Conservation (phyloP, 2,888 invertebrate genomes). For the Drosophila macrothrix region DNA sequence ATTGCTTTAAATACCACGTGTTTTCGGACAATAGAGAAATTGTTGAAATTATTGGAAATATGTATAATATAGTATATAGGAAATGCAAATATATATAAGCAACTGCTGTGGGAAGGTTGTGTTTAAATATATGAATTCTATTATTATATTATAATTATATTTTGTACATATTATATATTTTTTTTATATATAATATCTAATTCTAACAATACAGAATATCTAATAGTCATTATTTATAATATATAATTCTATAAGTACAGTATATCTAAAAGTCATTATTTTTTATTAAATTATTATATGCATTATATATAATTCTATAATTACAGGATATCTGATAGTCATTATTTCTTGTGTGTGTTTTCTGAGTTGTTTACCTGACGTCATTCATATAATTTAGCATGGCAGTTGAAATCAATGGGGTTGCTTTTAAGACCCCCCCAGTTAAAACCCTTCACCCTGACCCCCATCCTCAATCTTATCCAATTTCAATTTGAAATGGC, state of each 20-base stretch:
- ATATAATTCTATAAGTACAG: neutral
- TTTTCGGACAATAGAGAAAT: neutral
- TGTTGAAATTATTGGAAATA: neutral
- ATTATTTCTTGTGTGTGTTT: neutral
- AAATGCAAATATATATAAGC: neutral
- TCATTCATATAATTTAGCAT: slow-evolving; percentile 1
- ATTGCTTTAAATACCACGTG: neutral
- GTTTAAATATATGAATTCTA: neutral
- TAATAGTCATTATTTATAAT: neutral
- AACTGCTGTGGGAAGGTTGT: neutral
- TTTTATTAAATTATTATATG: neutral
- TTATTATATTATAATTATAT: neutral
- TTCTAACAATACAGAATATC: neutral
- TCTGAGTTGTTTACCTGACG: slow-evolving; percentile 19
- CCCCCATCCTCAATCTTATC: neutral
- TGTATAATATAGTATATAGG: neutral
- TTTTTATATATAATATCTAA: neutral
- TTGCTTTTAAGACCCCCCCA: neutral
- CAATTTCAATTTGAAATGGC: neutral
- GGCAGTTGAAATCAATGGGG: neutral
- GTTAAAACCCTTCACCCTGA: neutral
- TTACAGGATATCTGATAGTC: neutral
- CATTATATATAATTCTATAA: neutral
- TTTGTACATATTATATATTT: neutral
- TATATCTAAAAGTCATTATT: neutral